Evolutionary conservation across 2,797 vertebrate species (phyloP), one percentile per base, ranked within the genome.

Genomic region (Acrocephalus scirpaceus): DNA sequence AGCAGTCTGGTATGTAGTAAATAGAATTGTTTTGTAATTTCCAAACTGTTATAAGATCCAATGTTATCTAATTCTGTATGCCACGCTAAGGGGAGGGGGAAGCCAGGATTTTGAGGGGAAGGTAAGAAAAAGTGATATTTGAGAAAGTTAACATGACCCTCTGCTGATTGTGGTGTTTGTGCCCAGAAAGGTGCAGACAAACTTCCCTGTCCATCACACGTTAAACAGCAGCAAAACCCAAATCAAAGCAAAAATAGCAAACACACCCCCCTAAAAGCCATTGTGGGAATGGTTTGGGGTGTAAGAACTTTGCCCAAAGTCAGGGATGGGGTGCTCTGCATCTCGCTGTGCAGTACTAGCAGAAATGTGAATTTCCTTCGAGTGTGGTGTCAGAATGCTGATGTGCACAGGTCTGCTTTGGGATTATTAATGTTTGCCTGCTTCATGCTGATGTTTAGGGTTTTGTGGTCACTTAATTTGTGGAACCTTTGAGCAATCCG

Each of bases 11-110:
- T 92, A 73, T 69, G 56, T 80, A 62, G 83, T 93, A 95, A 93
- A 88, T 91, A 56, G 69, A 73, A 60, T 79, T 94, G 84, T 53
- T 93, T 93, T 92, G 92, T 88, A 74, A 87, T 92, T 91, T 91
- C 75, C 78, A 82, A 77, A 92, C 72, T 87, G 70, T 70, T 81
- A 1, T 14, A 85, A 73, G 50, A 81, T 71, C 32, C 42, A 77
- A 2, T 61, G 45, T 77, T 92, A 32, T 77, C 12, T 76, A 34
- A 30, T 64, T 81, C 56, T 26, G 10, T 50, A 21, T 67, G 34
- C 74, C 13, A 23, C 0, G 0, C 15, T 16, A 4, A 29, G 18
- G 42, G 27, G n/a, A 56, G 44, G 40, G 27, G 29, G 16, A 65
- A 10, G 15, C 19, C 40, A n/a, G 64, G 66, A 62, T 60, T 66